Percentiles rank a stretch among this genome's conserved stretches.
phyloP scores from a whole-genome alignment of 2,113 vertebrate genomes.

The Urocolius indicus region DNA sequence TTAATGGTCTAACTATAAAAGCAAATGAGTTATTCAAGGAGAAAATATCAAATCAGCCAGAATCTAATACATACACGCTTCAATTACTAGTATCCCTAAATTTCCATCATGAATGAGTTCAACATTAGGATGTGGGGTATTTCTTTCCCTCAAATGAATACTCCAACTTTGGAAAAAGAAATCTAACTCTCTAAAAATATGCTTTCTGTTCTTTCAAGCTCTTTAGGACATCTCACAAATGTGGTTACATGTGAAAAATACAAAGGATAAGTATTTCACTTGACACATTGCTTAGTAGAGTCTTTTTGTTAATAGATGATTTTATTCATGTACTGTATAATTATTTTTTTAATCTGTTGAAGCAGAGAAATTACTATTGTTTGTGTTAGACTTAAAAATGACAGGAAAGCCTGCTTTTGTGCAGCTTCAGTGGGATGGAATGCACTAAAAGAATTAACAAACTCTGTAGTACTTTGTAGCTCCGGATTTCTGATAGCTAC shows the following conservation, averaged over 20 bases:
- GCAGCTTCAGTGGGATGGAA: not conserved
- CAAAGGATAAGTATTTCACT: not conserved
- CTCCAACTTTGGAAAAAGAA: not conserved
- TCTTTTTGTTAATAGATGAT: not conserved
- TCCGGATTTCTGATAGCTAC: not conserved
- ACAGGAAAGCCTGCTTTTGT: not conserved
- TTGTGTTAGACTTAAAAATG: slow-evolving; percentile 4
- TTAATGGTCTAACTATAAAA: not conserved
- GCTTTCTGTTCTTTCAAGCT: not conserved
- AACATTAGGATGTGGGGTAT: not conserved
- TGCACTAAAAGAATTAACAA: not conserved
- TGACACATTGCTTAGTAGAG: not conserved
- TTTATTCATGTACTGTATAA: not conserved
- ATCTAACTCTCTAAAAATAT: not conserved
- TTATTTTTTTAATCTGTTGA: slow-evolving; percentile 30
- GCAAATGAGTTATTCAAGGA: not conserved
- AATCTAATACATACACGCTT: not conserved
- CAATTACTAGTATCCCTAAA: not conserved
- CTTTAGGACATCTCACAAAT: not conserved
- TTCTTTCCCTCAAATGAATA: not conserved
- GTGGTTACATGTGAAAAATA: not conserved
- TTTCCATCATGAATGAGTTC: not conserved
- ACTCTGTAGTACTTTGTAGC: not conserved
- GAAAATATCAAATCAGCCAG: not conserved
- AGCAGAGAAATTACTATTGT: slow-evolving; percentile 29